Base-by-base conservation (phyloP, 2,113 vertebrate genomes). In the Crocuta crocuta region DNA sequence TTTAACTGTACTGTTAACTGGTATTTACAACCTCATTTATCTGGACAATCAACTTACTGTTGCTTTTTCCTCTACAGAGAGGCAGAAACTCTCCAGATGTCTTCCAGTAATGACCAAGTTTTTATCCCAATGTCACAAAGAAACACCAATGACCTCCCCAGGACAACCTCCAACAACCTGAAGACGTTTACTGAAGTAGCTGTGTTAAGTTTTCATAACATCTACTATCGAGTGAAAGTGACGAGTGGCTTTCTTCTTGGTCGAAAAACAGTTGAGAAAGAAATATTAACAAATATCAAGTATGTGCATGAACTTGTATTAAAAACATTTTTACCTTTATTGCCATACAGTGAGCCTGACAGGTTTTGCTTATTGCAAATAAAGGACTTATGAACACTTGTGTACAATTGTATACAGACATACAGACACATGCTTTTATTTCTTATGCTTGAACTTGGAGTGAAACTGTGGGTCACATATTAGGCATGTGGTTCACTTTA, bases 231-330 rank as follows among this genome's bases (percentile, higher is more conserved):
- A 0, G 98, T 99, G 10, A 98, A 98, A 97, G 11, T 95, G 4
- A 99, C 98, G 94, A 98, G 71, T 45, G 99, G 99, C 0, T 96
- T 98, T 73, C 53, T 98, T 19, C 79, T 89, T 23, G 65, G 39
- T 31, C n/a, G 0, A 87, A 99, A 99, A 97, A 93, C 28, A 2
- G 5, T 65, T 0, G 1, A 98, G 2, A 98, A 99, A 97, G 97
- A 99, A 96, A 98, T 99, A 96, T 71, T 99, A 19, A 98, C 53
- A 35, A 93, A 98, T 80, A 82, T 99, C 98, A 99, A 98, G 99
- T 99, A 98, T 0, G 99, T 99, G 31, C 85, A 94, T 89, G 26
- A 87, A 28, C n/a, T 55, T 53, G 33, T 73, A 28, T 96, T 73
- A 68, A 23, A 61, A 61, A 66, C 1, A 43, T 15, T 7, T 83